Evolutionary conservation across 1,140 invertebrate genomes (phyloP), one percentile per base, ranked within the genome.

Genomic region (Apis laboriosa): DNA sequence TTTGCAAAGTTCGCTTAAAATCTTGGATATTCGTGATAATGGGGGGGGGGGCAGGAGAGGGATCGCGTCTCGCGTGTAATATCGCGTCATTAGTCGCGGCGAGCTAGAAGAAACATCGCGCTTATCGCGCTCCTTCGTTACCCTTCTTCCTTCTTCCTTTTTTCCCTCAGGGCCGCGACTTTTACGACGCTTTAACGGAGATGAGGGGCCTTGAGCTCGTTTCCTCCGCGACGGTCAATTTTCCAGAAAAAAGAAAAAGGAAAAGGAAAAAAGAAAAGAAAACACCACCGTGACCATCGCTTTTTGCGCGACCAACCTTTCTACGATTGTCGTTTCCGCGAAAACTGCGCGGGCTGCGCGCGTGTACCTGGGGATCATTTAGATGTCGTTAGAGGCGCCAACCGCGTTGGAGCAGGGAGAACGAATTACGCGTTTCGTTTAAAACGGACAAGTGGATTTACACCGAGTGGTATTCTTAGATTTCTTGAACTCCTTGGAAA

Each of bases 61-160:
- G 63, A 87, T 87, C 86, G 75, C 77, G 85, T 75, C 83, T 83
- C 66, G 79, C 86, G 83, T 87, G 73, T 87, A 88, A 88, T 88
- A 84, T 79, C 83, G 71, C 58, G 83, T 88, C 86, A 83, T 88
- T 88, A 88, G 87, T 82, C 86, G 85, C 58, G 56, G 63, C 64
- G 83, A 78, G 86, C 70, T 86, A 80, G 83, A 85, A 86, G 84
- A 85, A 61, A 2, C 72, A 81, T 24, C 89, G 58, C 85, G 77
- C 66, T 86, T 87, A 85, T 88, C 86, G 49, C 58, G 17, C 61
- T 68, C 24, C 28, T 7, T 43, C 55, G 71, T 73, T 75, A 21
- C n/a, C 66, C 53, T 21, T 24, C 64, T 68, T 12, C 19, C 28
- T 24, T 28, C 51, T 60, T 75, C 49, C 66, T 60, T 68, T 70